Base-by-base conservation (phyloP, 2,113 vertebrate species). In the Misgurnus anguillicaudatus region DNA sequence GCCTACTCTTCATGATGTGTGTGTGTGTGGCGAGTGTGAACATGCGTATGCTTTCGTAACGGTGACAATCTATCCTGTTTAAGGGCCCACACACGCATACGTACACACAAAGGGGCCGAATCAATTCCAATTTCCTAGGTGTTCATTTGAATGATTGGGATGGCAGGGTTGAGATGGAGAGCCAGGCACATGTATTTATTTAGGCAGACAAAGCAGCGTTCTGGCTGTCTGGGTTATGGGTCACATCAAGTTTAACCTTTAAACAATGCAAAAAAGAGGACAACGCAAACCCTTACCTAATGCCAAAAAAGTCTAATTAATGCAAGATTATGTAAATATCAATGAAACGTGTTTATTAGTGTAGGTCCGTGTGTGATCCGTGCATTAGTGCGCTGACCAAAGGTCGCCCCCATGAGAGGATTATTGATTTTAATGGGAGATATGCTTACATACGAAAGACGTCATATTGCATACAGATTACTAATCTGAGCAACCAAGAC, bases 401-500 rank as follows among this genome's bases (percentile, higher is more conserved):
- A 47, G 75, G 61, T 64, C 31, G 7, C 58, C 17, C 21, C 57
- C 72, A 53, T 60, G 11, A 82, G 82, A 57, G 76, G 80, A 82
- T 77, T 81, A 84, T 84, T 79, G 83, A 84, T 82, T 77, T 82
- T 75, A 81, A 86, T 75, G 79, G 84, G 74, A 84, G 75, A 82
- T 75, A 64, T 58, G 68, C 51, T 65, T 53, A 61, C 77, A 85
- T 85, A 82, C 79, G 80, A 77, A 84, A 81, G 47, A 74, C 86
- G 80, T 80, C 84, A 80, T 80, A 85, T 79, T 69, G 9, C 24
- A 83, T 82, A 62, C 75, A 86, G 80, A 79, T 81, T 83, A 82
- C 38, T 55, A 47, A 58, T 79, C 61, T 82, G 72, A 81, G 78
- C 51, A 73, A 11, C 9, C 69, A 41, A 55, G 17, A 38, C 39